These are phyloP conservation scores for Plebejus argus DNA, from an alignment of 2,888 invertebrate species.

Conservation along the genomic window DNA sequence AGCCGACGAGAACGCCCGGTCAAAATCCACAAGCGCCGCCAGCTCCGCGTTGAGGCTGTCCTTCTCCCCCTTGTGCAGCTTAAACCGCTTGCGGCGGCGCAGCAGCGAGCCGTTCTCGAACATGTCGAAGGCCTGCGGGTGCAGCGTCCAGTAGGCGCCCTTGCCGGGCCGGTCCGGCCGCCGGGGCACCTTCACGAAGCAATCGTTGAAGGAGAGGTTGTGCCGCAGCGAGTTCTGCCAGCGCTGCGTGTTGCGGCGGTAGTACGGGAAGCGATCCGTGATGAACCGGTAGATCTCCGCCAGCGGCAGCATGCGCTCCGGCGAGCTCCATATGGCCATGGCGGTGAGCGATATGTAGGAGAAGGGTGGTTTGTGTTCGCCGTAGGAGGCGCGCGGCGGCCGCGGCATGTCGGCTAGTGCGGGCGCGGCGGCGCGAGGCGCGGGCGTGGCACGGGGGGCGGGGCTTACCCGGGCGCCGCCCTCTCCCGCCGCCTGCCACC, in stretches of 20 bases:
- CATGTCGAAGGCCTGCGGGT: conserved; percentile 88
- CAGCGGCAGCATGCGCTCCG: conserved; percentile 95
- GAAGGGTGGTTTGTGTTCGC: conserved; percentile 99
- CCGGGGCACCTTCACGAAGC: conserved; percentile 94
- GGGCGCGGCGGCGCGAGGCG: conserved; percentile 84
- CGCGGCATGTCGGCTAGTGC: conserved; percentile 92
- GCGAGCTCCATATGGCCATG: conserved; percentile 99
- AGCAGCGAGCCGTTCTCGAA: conserved; percentile 93
- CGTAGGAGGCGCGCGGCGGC: conserved; percentile 95
- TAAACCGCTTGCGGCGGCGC: conserved; percentile 89
- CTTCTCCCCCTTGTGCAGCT: conserved; percentile 93
- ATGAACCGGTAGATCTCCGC: conserved; percentile 91
- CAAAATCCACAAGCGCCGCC: conserved; percentile 83
- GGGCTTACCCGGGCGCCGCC: conserved; percentile 46
- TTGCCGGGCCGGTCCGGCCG: conserved; percentile 65
- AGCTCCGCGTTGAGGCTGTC: conserved; percentile 80
- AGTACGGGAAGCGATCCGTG: conserved; percentile 88
- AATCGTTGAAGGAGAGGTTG: conserved; percentile 97
- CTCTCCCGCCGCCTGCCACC: conserved; percentile 41
- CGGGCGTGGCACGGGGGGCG: conserved; percentile 48
- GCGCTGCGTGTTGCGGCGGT: conserved; percentile 91
- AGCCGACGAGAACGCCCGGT: conserved; percentile 73
- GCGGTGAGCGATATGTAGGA: conserved; percentile 99
- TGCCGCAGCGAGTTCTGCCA: conserved; percentile 92
- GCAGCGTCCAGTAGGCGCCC: conserved; percentile 86